Evolutionary conservation across 2,797 vertebrate genomes (phyloP), one percentile per base, ranked within the genome.

Genomic region (Staurois parvus): DNA sequence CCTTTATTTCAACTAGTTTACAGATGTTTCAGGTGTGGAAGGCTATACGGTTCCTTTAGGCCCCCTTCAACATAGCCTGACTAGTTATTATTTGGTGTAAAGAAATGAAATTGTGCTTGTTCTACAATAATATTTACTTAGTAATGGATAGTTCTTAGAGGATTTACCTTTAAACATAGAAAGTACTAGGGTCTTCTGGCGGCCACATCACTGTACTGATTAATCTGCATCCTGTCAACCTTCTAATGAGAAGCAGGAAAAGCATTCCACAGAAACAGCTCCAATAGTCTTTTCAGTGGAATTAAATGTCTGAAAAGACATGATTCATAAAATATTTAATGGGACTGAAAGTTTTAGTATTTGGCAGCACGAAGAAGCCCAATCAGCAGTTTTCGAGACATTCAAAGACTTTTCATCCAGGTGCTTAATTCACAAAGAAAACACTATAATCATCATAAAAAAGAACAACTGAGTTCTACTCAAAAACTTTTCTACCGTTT

Each of bases 61-160:
- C 48, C 48, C 19, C 19, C 48, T 9, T 52, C 48, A 21, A 19
- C 19, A 21, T 52, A 9, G 48, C 48, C 52, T 5, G 21, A 24
- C 21, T 24, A 6, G 52, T 24, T 24, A 59, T 59, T 1, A 21
- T 59, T n/a, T n/a, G n/a, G 66, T 77, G 42, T 69, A 59, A 2
- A 59, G 29, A 81, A 81, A 72, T 72, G 24, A 72, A 72, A 81
- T 40, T 34, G 37, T 6, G 2, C 52, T 69, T 34, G 45, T 34
- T 48, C 26, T 32, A 59, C 15, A n/a, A 70, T 81, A 79, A 80
- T 70, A 62, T 72, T 81, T 81, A 24, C 21, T 62, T 62, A 59
- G 79, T 62, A 81, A 81, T 32, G 26, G 66, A 69, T 24, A 81
- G 52, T 72, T 62, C 68, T 42, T 62, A 26, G 40, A 72, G 26